A percentile compares a stretch with the other conserved stretches of the same genome.
These are phyloP conservation scores for Allolobophora icterica DNA, from an alignment of 2,888 invertebrate genomes.

Conservation along the genomic window DNA sequence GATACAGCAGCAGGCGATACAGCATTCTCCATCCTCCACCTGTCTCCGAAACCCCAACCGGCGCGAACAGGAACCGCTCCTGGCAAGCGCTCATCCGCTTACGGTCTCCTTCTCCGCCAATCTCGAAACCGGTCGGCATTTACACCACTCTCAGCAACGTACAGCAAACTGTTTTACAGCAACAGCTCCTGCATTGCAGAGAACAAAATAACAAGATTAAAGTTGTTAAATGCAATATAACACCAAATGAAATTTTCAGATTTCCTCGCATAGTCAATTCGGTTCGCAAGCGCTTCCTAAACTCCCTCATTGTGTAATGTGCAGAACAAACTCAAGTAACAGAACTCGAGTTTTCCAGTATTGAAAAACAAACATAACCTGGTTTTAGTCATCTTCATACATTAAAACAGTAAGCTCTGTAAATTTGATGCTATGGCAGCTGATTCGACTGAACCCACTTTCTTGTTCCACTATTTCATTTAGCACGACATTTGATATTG, in stretches of 20 bases:
- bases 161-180: slow-evolving; percentile 28
- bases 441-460: not conserved
- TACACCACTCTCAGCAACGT: slow-evolving; percentile 25
- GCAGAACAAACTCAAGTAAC: too few species aligned
- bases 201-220: slow-evolving; percentile 25
- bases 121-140: slow-evolving; percentile 26
- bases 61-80: slow-evolving; percentile 24
- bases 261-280: not conserved
- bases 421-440: not conserved
- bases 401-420: not conserved
- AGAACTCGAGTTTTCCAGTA: too few species aligned
- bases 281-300: not conserved
- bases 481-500: not conserved
- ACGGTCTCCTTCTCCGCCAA: slow-evolving; percentile 22
- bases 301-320: too few species aligned
- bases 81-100: slow-evolving; percentile 19
- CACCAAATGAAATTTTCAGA: slow-evolving; percentile 4
- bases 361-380: not conserved
- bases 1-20: slow-evolving; percentile 25
- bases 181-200: slow-evolving; percentile 29
- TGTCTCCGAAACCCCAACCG: slow-evolving; percentile 21
- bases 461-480: not conserved
- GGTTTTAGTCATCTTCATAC: not conserved
- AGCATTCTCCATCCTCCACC: not conserved
- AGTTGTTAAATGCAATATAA: not conserved